Evolutionary conservation across 1,140 invertebrate species (phyloP).

Genomic region (Drosophila tristis): DNA sequence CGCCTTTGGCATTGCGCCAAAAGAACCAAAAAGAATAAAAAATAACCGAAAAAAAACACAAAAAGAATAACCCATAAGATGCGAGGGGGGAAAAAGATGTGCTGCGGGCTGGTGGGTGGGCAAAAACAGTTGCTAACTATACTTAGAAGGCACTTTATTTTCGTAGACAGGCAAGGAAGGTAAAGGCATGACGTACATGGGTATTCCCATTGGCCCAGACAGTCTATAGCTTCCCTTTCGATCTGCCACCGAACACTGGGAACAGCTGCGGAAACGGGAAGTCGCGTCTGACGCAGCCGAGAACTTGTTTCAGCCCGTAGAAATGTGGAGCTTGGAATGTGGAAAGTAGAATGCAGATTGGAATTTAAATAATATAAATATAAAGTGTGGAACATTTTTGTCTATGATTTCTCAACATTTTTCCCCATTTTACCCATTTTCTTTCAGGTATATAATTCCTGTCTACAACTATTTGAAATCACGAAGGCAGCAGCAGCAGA

Average conservation of each 20-base stretch:
- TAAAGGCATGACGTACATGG: conserved; percentile 59
- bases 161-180: conserved; percentile 2
- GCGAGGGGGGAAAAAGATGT: conserved; percentile 26
- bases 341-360: too few relatives aligned
- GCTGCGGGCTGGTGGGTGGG: conserved; percentile 8
- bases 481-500: not conserved
- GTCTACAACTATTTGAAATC: conserved; percentile 1
- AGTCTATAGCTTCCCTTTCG: not conserved
- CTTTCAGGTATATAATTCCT: conserved; percentile 46
- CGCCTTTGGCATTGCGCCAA: conserved; percentile 71
- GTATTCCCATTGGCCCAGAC: conserved; percentile 30
- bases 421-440: not conserved
- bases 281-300: conserved; percentile 52
- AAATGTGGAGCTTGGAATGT: not conserved
- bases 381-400: too few relatives aligned
- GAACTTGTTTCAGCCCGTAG: conserved; percentile 15
- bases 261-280: conserved; percentile 53
- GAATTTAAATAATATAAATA: too few relatives aligned
- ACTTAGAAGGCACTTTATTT: conserved; percentile 11
- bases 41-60: conserved; percentile 13
- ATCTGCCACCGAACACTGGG: conserved; percentile 7
- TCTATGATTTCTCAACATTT: not conserved
- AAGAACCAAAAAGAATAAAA: conserved; percentile 20
- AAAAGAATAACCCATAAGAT: conserved; percentile 15
- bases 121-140: conserved; percentile 31